Base-by-base conservation (phyloP, 64 coral and sea anemone species). In the Trachythela sp. region DNA sequence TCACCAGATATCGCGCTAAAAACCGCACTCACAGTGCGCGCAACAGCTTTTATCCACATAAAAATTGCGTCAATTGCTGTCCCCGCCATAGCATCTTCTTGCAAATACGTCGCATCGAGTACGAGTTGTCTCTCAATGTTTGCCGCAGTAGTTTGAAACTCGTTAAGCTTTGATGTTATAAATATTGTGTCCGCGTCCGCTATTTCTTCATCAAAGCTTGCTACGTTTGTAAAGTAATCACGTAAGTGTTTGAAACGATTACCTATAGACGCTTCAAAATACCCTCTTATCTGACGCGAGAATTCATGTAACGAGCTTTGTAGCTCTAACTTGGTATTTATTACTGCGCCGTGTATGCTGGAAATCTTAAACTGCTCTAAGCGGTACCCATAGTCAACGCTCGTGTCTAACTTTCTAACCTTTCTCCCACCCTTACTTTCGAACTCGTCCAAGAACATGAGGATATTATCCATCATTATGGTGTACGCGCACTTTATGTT, bases 291-390 rank as follows among this genome's bases (percentile, higher is more conserved):
- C 64, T 88, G 36, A n/a, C 59, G 34, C 14, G 64, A 43, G 39
- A 88, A 88, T 45, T 76, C 48, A 48, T 88, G 59, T 33, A 88
- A 37, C 8, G 87, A 88, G 48, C 87, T 77, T 75, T 76, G 56
- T 31, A 88, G 87, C 87, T 88, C 87, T 1, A 88, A 56, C 48
- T 88, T 88, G 64, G 87, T 88, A 45, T 88, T 88, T 77, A 72
- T 68, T 39, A 88, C 87, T 40, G 87, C 87, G 31, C 87, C 87
- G 70, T 88, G 70, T 39, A 88, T 88, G 29, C 87, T 88, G 29
- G 87, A 88, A 76, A 88, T 88, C 48, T 88, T 59, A 88, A 88
- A 88, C 39, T 88, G 87, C 34, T 22, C 41, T 88, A 88, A 88
- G 17, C 87, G 87, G 14, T 36, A 43, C 49, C 75, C 70, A 59